Base-by-base conservation (phyloP, 2,888 invertebrate genomes). In the Polietes domitor region DNA sequence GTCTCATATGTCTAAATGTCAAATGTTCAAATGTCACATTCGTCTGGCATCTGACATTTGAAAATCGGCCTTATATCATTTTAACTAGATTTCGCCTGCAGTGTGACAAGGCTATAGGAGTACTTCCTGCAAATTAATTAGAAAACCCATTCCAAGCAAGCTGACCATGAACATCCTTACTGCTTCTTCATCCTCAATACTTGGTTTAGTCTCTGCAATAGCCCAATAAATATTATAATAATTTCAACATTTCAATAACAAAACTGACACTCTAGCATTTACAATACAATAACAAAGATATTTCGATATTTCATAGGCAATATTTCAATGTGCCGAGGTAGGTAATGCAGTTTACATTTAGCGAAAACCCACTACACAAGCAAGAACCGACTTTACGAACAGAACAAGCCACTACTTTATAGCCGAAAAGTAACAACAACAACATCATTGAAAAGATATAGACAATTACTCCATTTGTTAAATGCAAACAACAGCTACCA, bases 191-290 rank as follows among this genome's bases (percentile, higher is more conserved):
- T 65, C 73, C n/a, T n/a, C n/a, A n/a, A 77, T 55, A 37, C 87
- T 86, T 86, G 87, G 87, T 85, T 81, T 65, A 74, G 78, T 80
- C 75, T 71, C 73, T 77, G 79, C 86, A 83, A 89, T 89, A 89
- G 89, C 87, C 90, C 86, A 85, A 80, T 63, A 75, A 21, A 43
- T 68, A 37, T 65, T 37, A 12, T 0, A 68, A 68, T 68, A 68
- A 81, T 87, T 87, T 72, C 50, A 37, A 10, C 79, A 41, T 63
- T 74, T 70, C 17, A 41, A 4, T 19, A 32, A 32, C 32, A 32
- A 32, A 32, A 32, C 32, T 32, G 3, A 32, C 3, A 32, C 5
- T 5, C 32, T 32, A 5, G 3, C 32, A 28, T 1, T 53, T 50
- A 63, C 26, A 61, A 24, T 5, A 63, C 19, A 37, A 3, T 9